A percentile compares a stretch with the other conserved stretches of the same genome.
These are phyloP conservation scores for Eciton burchellii DNA, from an alignment of 1,140 invertebrate species.

Conservation along the genomic window DNA sequence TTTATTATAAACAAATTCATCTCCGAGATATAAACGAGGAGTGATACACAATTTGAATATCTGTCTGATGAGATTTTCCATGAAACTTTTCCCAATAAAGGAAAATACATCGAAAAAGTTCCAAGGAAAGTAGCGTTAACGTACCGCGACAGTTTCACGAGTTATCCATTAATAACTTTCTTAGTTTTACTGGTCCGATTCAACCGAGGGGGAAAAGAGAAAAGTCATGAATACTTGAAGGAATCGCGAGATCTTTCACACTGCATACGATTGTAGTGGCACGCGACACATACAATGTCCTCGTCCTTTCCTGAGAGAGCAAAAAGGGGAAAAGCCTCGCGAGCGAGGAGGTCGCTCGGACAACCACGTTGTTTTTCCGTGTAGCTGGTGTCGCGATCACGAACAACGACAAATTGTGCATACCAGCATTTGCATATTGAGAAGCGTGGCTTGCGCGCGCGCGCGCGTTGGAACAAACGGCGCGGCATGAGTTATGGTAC, in stretches of 20 bases:
- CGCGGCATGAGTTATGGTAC: constrained; percentile 30
- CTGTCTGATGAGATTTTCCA: background rate
- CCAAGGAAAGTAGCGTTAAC: background rate
- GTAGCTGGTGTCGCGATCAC: constrained; percentile 23
- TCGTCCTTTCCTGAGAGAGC: constrained; percentile 35
- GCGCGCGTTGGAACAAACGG: constrained; percentile 34
- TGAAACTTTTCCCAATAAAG: background rate
- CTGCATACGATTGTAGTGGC: constrained; percentile 46
- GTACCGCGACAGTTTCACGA: background rate
- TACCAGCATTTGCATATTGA: constrained; percentile 50
- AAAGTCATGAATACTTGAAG: constrained; percentile 26
- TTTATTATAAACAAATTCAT: background rate
- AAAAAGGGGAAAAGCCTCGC: constrained; percentile 24
- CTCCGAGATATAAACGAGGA: background rate
- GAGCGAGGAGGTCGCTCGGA: background rate
- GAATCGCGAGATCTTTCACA: constrained; percentile 36
- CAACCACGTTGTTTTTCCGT: constrained; percentile 12
- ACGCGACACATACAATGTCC: constrained; percentile 51
- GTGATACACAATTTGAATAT: background rate
- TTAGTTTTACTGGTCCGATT: background rate
- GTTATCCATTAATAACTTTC: background rate
- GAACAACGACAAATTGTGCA: constrained; percentile 58
- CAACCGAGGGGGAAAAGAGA: background rate
- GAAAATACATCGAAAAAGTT: background rate
- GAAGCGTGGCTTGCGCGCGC: constrained; percentile 37